A percentile compares a stretch with the other conserved stretches of the same genome.
phyloP scores from a whole-genome alignment of 2,113 vertebrate genomes.

The Ardeotis arabs region DNA sequence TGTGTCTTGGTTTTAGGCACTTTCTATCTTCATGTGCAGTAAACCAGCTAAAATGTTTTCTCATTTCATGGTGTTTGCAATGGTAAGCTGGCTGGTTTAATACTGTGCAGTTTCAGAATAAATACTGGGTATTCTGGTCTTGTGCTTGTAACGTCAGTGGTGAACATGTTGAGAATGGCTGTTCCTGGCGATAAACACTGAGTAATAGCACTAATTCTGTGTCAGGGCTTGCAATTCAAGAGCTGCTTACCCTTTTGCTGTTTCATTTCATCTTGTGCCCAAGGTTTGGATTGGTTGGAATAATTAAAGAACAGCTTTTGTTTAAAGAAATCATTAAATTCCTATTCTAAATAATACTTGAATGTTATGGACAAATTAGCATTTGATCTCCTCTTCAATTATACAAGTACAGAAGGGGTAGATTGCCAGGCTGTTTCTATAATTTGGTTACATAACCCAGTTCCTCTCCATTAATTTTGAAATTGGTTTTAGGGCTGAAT shows the following conservation, averaged over 20 bases:
- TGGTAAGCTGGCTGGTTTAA: not conserved
- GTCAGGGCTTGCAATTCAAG: constrained; percentile 42
- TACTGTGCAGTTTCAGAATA: constrained; percentile 1
- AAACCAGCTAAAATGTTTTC: not conserved
- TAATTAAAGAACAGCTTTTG: constrained; percentile 66
- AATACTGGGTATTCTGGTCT: not conserved
- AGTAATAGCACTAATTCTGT: constrained; percentile 38
- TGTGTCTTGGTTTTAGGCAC: not conserved
- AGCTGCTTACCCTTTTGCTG: not conserved
- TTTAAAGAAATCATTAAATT: constrained; percentile 67
- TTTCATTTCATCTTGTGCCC: constrained; percentile 63
- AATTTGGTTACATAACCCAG: constrained; percentile 59
- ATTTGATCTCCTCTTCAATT: constrained; percentile 65
- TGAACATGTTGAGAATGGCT: constrained; percentile 37
- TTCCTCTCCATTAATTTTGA: constrained; percentile 59
- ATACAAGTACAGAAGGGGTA: not conserved
- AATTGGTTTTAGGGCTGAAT: constrained; percentile 34
- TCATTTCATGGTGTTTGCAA: not conserved
- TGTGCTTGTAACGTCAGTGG: not conserved
- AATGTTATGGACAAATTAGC: constrained; percentile 53
- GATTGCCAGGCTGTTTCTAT: constrained; percentile 36
- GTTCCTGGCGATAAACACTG: constrained; percentile 39
- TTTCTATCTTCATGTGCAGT: not conserved
- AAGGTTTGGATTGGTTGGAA: constrained; percentile 38
- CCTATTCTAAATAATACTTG: constrained; percentile 44